Base-by-base conservation (phyloP, 1,140 invertebrate species). In the Drosophila erecta region DNA sequence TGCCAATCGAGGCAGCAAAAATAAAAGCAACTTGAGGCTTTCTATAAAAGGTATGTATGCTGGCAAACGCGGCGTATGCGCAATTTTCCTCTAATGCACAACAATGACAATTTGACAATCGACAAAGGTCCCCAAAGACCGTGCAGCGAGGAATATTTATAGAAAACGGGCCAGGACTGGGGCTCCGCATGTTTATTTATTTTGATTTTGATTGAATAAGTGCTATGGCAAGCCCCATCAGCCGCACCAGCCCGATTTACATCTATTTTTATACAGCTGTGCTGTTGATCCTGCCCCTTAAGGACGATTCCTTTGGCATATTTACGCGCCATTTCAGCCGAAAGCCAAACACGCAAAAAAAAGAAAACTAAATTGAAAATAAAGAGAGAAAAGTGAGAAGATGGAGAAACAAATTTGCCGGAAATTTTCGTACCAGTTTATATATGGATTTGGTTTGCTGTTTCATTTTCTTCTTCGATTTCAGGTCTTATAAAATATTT, bases 171-270 rank as follows among this genome's bases (percentile, higher is more conserved):
- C 3, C 30, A 47, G 40, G 38, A n/a, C 24, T 8, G 20, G 37
- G 15, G 33, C 47, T 17, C 27, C 33, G 22, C 41, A 44, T 71
- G 56, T 79, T 76, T 76, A 84, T 79, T 84, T 84, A 84, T 84
- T 84, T 84, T 75, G 76, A 79, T 72, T 81, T 81, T 81, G 81
- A 84, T 84, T 84, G 76, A 84, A 84, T 84, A 84, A 84, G 81
- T 84, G 81, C 76, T 67, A 61, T 67, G 64, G 65, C 64, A 79
- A 72, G 35, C 41, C 35, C 70, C 47, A 69, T 51, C 55, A 59
- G 61, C 44, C 33, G 53, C 66, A 67, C 62, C 33, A 37, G 10
- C 22, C 2, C 22, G 15, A 40, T 17, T 40, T 27, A 40, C 40
- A 27, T 56, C 44, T 41, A 57, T 41, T 50, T 55, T 66, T 51